phyloP scores from a whole-genome alignment of 2,113 vertebrate species.

The Campylomormyrus numenius region DNA sequence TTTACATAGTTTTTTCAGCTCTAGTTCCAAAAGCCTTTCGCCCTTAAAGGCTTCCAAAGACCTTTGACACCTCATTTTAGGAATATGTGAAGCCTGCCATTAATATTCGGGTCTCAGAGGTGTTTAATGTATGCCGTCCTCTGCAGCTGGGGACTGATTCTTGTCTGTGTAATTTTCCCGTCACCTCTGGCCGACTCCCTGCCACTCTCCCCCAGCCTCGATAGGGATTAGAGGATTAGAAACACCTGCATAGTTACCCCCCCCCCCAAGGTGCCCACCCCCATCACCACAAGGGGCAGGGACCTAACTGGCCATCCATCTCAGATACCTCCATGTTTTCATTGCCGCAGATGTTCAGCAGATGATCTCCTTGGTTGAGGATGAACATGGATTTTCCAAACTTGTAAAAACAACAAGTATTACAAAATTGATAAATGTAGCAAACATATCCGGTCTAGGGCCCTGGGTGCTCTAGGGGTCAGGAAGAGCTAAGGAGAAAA shows the following conservation, averaged over 20 bases:
- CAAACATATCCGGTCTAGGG: background rate
- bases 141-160: background rate
- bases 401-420: background rate
- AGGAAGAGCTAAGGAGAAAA: background rate
- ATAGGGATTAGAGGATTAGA: background rate
- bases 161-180: background rate
- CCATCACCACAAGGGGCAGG: background rate
- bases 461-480: background rate
- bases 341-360: background rate
- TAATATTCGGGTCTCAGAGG: slow-evolving; percentile 1
- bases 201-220: background rate
- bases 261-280: background rate
- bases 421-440: background rate
- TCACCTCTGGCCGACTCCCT: background rate
- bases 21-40: background rate
- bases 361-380: background rate
- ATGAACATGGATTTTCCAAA: background rate
- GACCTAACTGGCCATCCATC: background rate
- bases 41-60: background rate
- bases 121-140: slow-evolving; percentile 1
- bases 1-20: background rate
- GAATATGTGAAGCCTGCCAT: background rate
- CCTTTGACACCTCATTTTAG: background rate
- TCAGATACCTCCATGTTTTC: background rate
- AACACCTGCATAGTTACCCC: background rate